Conservation (phyloP, 2,797 vertebrate genomes). For the Pampus argenteus region DNA sequence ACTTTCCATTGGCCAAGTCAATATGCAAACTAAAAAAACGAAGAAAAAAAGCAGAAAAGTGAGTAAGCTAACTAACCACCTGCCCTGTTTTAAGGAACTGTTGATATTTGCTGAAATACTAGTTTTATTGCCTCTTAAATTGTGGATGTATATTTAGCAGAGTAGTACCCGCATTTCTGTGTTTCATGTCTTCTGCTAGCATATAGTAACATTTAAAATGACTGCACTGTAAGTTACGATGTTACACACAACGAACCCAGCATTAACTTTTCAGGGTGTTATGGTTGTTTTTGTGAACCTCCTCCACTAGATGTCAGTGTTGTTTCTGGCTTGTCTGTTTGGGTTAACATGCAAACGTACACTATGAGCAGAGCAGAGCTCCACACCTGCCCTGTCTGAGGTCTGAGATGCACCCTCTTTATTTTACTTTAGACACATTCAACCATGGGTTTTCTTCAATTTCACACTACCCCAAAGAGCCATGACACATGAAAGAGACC, state of each 20-base stretch:
- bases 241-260: too few relatives aligned
- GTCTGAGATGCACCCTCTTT: conserved; percentile 25
- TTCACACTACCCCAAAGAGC: conserved; percentile 36
- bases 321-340: conserved; percentile 9
- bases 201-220: neutral
- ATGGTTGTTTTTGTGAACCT: neutral
- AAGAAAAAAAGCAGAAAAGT: too few relatives aligned
- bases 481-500: conserved; percentile 57
- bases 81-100: neutral
- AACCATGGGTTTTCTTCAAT: conserved; percentile 27
- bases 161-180: neutral
- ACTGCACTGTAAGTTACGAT: neutral
- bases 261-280: neutral
- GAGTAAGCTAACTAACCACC: neutral
- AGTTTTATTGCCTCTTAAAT: neutral
- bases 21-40: neutral
- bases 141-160: neutral
- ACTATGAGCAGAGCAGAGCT: conserved; percentile 16
- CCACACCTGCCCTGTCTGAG: conserved; percentile 58
- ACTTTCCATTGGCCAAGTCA: neutral
- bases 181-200: neutral
- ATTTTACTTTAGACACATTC: conserved; percentile 38
- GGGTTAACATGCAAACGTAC: neutral
- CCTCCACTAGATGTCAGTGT: conserved; percentile 72
- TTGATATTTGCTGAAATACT: neutral